phyloP scores from a whole-genome alignment of 2,113 vertebrate species.

The Tylochromis polylepis region DNA sequence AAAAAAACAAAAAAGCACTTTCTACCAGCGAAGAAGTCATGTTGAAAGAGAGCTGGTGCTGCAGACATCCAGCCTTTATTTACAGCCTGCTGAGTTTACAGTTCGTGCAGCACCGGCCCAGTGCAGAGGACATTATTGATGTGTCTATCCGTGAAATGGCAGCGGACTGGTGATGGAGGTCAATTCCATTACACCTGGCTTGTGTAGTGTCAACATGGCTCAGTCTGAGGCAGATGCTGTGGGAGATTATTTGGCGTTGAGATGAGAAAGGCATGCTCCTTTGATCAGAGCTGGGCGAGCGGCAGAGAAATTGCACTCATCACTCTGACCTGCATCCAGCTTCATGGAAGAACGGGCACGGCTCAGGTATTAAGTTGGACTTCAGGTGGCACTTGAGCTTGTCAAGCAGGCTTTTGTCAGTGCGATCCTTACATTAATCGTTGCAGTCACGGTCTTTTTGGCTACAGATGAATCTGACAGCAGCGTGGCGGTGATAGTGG shows the following conservation, averaged over 20 bases:
- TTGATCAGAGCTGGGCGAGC: background rate
- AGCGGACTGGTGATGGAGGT: constrained; percentile 7
- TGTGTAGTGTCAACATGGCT: constrained; percentile 30
- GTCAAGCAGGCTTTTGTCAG: background rate
- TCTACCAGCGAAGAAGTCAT: background rate
- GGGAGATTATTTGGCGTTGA: background rate
- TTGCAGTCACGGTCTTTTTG: background rate
- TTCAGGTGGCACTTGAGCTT: background rate
- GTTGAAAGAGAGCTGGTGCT: background rate
- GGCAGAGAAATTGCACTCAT: background rate
- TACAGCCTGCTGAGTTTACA: constrained; percentile 26
- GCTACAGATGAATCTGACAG: background rate
- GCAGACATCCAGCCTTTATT: background rate
- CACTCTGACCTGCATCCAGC: background rate
- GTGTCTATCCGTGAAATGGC: background rate
- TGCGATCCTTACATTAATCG: background rate
- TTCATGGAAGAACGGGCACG: background rate
- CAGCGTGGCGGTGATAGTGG: too few species aligned
- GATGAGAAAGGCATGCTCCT: background rate
- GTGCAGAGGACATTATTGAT: constrained; percentile 24
- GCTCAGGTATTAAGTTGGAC: background rate
- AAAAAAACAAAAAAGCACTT: background rate
- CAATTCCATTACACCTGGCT: constrained; percentile 43
- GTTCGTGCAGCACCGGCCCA: background rate
- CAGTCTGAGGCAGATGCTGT: background rate